Evolutionary conservation across 1,140 invertebrate genomes (phyloP).

Genomic region (Luehdorfia chinensis): DNA sequence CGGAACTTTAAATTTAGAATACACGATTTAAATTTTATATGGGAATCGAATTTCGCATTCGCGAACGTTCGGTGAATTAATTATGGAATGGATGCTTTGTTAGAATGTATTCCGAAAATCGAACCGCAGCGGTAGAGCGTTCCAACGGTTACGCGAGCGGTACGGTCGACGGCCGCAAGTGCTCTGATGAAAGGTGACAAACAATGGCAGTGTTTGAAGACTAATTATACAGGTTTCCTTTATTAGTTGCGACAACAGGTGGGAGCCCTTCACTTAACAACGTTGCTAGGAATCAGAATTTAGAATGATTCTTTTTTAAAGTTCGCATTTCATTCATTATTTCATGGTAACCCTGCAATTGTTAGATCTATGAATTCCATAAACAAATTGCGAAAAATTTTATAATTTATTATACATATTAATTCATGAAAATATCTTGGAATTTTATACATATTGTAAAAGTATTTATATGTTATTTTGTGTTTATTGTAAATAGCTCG

Average conservation of each 20-base stretch:
- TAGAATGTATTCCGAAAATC: slow-evolving; percentile 24
- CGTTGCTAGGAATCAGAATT: slow-evolving; percentile 3
- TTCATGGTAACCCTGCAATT: no score
- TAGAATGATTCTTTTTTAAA: no score
- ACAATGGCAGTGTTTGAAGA: slow-evolving; percentile 50
- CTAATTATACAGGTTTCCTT: slow-evolving; percentile 57
- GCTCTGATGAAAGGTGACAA: slow-evolving; percentile 57
- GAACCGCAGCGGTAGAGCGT: slow-evolving; percentile 31
- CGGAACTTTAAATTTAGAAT: slow-evolving; percentile 16
- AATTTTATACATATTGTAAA: no score
- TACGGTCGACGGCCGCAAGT: slow-evolving; percentile 46
- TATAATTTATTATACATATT: no score
- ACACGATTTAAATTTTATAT: slow-evolving; percentile 16
- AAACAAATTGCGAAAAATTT: no score
- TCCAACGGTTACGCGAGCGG: slow-evolving; percentile 46
- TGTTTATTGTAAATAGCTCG: no score
- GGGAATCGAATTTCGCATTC: slow-evolving; percentile 1
- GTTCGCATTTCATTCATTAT: no score
- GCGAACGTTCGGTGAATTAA: background rate
- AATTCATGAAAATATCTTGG: no score
- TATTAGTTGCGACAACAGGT: slow-evolving; percentile 51
- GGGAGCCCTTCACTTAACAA: slow-evolving; percentile 28
- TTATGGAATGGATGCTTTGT: slow-evolving; percentile 4
- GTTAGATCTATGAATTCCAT: no score
- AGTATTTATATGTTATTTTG: no score